Conservation (phyloP, 2,797 vertebrate species). For the Anomalospiza imberbis region DNA sequence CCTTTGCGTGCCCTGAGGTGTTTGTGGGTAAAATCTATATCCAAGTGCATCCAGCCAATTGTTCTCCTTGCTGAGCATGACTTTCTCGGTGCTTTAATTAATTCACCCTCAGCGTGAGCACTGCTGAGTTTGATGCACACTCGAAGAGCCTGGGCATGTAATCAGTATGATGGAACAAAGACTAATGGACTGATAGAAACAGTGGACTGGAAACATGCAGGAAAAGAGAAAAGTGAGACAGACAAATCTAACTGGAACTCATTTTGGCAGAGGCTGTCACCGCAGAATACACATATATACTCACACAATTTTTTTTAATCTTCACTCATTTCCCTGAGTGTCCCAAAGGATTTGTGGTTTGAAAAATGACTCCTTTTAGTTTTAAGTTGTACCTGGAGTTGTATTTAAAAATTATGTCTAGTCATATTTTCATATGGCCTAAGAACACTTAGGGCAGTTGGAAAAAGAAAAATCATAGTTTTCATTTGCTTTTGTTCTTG, state of each 20-base stretch:
- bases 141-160: background rate
- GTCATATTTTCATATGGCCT: constrained; percentile 17
- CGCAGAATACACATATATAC: background rate
- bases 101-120: constrained; percentile 10
- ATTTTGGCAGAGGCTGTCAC: background rate
- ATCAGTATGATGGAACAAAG: constrained; percentile 14
- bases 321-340: background rate
- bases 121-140: background rate
- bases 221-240: background rate
- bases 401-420: constrained; percentile 4
- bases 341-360: background rate
- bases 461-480: constrained; percentile 22
- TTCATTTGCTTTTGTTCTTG: constrained; percentile 39
- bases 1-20: background rate
- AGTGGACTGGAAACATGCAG: background rate
- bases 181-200: background rate
- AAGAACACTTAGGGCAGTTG: background rate
- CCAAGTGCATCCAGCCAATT: background rate
- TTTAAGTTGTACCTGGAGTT: background rate
- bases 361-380: background rate
- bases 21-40: background rate
- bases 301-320: background rate
- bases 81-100: constrained; percentile 44
- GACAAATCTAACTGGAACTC: background rate
- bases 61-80: background rate